Evolutionary conservation across 2,888 invertebrate species (phyloP).

Genomic region (Dione vanillae): DNA sequence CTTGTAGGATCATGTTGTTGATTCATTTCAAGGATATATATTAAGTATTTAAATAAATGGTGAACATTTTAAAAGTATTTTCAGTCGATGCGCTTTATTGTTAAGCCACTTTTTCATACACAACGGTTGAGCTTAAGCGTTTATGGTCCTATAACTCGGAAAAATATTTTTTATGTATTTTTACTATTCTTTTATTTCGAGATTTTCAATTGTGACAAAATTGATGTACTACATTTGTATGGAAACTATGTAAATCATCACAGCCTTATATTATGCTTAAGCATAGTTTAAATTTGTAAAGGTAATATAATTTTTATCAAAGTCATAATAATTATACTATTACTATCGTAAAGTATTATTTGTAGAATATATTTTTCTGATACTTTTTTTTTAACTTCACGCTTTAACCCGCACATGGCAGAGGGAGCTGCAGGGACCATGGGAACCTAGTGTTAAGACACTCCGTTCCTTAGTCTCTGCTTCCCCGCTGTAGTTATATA

Average conservation of each 20-base stretch:
- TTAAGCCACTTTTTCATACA: conserved; percentile 19
- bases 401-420: no score
- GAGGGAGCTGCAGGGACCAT: no score
- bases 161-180: conserved; percentile 5
- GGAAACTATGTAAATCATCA: neutral
- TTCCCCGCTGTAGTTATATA: no score
- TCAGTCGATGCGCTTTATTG: conserved; percentile 2
- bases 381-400: no score
- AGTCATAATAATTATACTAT: no score
- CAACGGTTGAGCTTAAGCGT: conserved; percentile 1
- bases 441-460: no score
- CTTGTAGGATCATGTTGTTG: no score
- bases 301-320: no score
- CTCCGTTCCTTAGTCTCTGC: no score
- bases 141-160: neutral
- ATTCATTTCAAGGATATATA: no score
- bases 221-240: neutral
- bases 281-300: neutral
- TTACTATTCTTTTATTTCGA: neutral
- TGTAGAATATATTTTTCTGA: no score
- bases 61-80: conserved; percentile 15
- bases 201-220: neutral
- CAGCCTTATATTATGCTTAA: neutral
- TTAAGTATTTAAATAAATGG: conserved; percentile 2
- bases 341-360: no score